phyloP scores from a whole-genome alignment of 2,888 invertebrate genomes.

The Hermodice carunculata region DNA sequence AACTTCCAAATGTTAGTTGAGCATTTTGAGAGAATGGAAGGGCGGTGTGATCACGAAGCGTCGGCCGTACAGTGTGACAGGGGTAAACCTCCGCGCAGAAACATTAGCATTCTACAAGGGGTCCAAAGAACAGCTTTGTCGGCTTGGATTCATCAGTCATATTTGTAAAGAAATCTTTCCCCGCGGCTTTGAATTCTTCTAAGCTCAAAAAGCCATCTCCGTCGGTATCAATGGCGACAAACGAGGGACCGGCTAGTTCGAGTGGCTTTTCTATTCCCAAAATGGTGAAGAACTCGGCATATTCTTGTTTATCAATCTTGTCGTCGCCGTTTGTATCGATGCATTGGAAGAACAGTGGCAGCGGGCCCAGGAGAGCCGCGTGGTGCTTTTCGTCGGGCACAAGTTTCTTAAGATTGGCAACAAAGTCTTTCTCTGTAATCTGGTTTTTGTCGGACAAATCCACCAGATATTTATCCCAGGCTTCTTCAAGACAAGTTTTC shows the following conservation, averaged over 20 bases:
- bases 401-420: conserved; percentile 27
- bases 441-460: conserved; percentile 14
- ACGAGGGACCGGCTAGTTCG: conserved; percentile 31
- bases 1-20: no score
- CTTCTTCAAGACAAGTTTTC: conserved; percentile 13
- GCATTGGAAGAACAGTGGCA: conserved; percentile 40
- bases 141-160: conserved; percentile 41
- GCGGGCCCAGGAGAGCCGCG: conserved; percentile 32
- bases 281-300: conserved; percentile 37
- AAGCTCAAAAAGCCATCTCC: conserved; percentile 49
- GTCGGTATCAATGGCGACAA: conserved; percentile 50
- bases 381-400: conserved; percentile 22
- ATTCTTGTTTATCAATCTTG: conserved; percentile 32
- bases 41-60: no score
- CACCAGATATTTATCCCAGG: conserved; percentile 39
- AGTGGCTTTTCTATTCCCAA: conserved; percentile 28
- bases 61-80: no score
- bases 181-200: conserved; percentile 52
- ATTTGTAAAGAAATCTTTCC: conserved; percentile 55
- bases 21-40: no score
- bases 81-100: no score
- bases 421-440: conserved; percentile 26
- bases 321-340: conserved; percentile 40
- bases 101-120: no score
- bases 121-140: conserved; percentile 43